phyloP scores from a whole-genome alignment of 2,888 invertebrate species.

The Xylota sylvarum region DNA sequence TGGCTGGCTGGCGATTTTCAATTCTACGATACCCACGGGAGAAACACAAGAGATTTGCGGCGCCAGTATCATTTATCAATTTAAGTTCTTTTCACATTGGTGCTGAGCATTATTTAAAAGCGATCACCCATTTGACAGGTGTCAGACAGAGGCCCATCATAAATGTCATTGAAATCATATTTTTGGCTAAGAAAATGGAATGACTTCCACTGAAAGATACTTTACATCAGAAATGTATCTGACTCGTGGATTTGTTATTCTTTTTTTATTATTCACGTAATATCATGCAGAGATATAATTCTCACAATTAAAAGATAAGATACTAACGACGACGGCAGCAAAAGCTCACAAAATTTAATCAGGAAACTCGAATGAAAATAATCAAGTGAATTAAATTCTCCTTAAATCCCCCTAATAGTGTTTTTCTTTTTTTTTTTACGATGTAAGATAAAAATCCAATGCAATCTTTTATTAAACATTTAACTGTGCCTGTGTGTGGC shows the following conservation, averaged over 20 bases:
- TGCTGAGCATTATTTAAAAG: not conserved
- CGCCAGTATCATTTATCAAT: slow-evolving; percentile 35
- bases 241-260: slow-evolving; percentile 5
- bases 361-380: slow-evolving; percentile 15
- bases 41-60: slow-evolving; percentile 7
- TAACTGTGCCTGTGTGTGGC: not conserved
- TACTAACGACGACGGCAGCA: not conserved
- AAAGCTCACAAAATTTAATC: not conserved
- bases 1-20: slow-evolving; percentile 9
- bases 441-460: not conserved
- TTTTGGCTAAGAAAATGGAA: not conserved
- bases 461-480: slow-evolving; percentile 14
- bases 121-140: slow-evolving; percentile 40
- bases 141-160: slow-evolving; percentile 26
- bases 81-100: slow-evolving; percentile 16
- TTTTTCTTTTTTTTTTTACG: slow-evolving; percentile 5
- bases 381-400: slow-evolving; percentile 17
- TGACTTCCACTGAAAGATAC: slow-evolving; percentile 2
- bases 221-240: not conserved
- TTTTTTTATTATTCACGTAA: slow-evolving; percentile 11
- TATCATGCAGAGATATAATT: slow-evolving; percentile 5
- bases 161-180: slow-evolving; percentile 26
- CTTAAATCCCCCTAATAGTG: not conserved
- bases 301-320: slow-evolving; percentile 35
- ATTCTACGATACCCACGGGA: not conserved